phyloP scores from a whole-genome alignment of 2,888 invertebrate species.

The Oscheius sp. region DNA sequence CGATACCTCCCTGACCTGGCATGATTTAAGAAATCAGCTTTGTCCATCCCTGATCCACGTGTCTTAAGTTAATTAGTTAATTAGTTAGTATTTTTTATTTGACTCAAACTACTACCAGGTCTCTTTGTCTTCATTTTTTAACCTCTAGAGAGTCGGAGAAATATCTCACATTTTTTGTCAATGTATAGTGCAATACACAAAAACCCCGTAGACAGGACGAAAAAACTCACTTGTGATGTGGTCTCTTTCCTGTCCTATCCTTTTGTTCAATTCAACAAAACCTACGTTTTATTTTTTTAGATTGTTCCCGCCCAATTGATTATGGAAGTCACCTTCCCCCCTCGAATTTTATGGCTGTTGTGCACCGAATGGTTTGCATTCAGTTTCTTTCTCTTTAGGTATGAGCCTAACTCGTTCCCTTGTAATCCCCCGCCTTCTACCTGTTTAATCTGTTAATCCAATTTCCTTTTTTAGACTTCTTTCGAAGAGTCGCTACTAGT shows the following conservation, averaged over 20 bases:
- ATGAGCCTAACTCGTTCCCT: conserved; percentile 5
- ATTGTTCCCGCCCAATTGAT: conserved; percentile 19
- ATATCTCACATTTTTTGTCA: too few relatives aligned
- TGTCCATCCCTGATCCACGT: too few relatives aligned
- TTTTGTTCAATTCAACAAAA: not conserved
- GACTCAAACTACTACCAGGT: too few relatives aligned
- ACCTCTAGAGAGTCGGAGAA: too few relatives aligned
- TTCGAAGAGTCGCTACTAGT: not conserved
- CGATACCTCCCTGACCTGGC: too few relatives aligned
- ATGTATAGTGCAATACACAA: too few relatives aligned
- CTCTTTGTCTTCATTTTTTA: too few relatives aligned
- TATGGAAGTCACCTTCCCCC: not conserved
- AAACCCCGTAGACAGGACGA: too few relatives aligned
- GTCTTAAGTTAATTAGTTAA: too few relatives aligned
- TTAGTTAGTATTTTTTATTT: too few relatives aligned
- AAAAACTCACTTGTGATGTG: too few relatives aligned
- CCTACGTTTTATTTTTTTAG: conserved; percentile 14
- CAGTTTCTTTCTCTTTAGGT: conserved; percentile 19
- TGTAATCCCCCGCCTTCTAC: not conserved
- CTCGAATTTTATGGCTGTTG: conserved; percentile 5
- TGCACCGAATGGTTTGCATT: conserved; percentile 25
- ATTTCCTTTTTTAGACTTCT: conserved; percentile 11
- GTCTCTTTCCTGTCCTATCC: not conserved
- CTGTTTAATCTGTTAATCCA: not conserved
- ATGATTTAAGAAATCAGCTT: too few relatives aligned